These are phyloP conservation scores for Pseudococcus viburni DNA, from an alignment of 2,888 invertebrate species.

Conservation along the genomic window DNA sequence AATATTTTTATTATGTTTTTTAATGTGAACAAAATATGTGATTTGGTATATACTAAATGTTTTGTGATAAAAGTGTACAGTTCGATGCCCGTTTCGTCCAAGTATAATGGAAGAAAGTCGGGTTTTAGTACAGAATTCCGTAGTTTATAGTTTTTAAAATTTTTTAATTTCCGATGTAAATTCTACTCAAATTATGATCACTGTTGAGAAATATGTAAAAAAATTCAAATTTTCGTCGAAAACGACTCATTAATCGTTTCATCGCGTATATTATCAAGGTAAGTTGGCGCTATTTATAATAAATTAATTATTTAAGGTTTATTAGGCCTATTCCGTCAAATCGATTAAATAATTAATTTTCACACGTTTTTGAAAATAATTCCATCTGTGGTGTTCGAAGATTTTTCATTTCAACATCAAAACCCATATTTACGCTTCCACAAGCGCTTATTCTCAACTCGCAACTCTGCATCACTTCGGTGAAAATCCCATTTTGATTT, in stretches of 20 bases:
- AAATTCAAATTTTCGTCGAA: slow-evolving; percentile 53
- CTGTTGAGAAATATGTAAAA: slow-evolving; percentile 59
- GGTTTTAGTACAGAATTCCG: slow-evolving; percentile 65
- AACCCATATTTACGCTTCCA: neutral
- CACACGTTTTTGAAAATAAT: slow-evolving; percentile 15
- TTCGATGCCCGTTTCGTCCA: slow-evolving; percentile 66
- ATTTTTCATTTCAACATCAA: neutral
- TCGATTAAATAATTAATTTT: slow-evolving; percentile 32
- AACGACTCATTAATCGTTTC: slow-evolving; percentile 50
- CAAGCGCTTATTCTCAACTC: neutral
- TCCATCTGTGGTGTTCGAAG: neutral
- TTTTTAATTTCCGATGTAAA: slow-evolving; percentile 60
- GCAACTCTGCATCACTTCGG: neutral
- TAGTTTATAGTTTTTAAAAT: slow-evolving; percentile 65
- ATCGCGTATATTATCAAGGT: slow-evolving; percentile 65
- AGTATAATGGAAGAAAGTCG: slow-evolving; percentile 66
- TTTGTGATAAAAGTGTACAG: slow-evolving; percentile 65
- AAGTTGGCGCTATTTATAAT: slow-evolving; percentile 65
- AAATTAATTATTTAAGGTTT: slow-evolving; percentile 51
- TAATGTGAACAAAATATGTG: slow-evolving; percentile 65
- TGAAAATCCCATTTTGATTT: neutral
- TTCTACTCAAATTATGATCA: slow-evolving; percentile 60
- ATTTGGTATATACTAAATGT: slow-evolving; percentile 63
- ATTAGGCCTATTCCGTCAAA: slow-evolving; percentile 34
- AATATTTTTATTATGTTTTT: slow-evolving; percentile 66